Base-by-base conservation (phyloP, 2,888 invertebrate species). In the Amblyjoppa fuscipennis region DNA sequence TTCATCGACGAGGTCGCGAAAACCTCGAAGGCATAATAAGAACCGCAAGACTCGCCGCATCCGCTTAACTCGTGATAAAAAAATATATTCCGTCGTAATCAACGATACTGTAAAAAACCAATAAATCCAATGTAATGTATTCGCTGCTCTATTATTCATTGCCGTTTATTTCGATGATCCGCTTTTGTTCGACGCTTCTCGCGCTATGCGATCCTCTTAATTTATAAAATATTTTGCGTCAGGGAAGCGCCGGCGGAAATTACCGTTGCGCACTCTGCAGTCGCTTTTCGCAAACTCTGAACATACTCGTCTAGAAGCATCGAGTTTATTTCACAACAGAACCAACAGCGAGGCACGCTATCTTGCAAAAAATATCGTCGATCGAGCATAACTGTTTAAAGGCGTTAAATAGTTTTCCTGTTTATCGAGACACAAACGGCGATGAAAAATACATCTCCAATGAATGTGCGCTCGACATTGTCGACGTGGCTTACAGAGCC, bases 1-100 rank as follows among this genome's bases (percentile, higher is more conserved):
- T 98, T 99, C 92, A 98, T 99, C 95, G 98, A 99, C 90, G 90
- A 91, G 45, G 89, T 85, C 2, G 88, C 84, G 56, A 89, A 78
- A 78, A 84, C 81, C 34, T 80, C 66, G 20, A 86, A 87, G 34
- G 34, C 51, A 7, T 76, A 76, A 76, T 51, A 31, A 74, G 49
- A 75, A 45, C 13, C 49, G 45, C 49, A 76, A n/a, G 20, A 64
- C 31, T 3, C 2, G 6, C 11, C 11, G n/a, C 31, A 38, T 56
- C 25, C 41, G 31, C 28, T 49, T 31, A 28, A 28, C 9, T 59
- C 59, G 59, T 49, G 45, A 49, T 16, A 56, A 56, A 56, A 53
- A 53, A 56, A 56, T 28, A 34, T n/a, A 16, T 64, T 64, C 11
- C 28, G 31, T 64, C 59, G 59, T 34, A 64, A 3, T 16, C 34